A percentile compares a stretch with the other conserved stretches of the same genome.
These are phyloP conservation scores for Etheostoma nigrum DNA, from an alignment of 2,797 vertebrate species.

Conservation along the genomic window DNA sequence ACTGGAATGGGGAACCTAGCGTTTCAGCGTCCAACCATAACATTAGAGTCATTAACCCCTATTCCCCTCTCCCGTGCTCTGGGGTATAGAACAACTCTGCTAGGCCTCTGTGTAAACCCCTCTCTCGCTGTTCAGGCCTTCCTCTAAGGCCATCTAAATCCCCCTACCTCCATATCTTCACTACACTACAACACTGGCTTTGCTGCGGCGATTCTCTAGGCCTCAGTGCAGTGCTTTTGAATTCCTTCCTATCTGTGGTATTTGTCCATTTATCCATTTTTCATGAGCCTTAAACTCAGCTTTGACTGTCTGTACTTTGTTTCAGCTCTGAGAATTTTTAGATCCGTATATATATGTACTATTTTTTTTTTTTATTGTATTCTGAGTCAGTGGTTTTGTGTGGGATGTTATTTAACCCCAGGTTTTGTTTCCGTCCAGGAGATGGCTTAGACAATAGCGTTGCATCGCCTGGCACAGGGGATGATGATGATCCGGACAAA, in stretches of 20 bases:
- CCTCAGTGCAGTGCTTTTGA: constrained; percentile 50
- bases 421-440: constrained; percentile 87
- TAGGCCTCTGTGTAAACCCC: constrained; percentile 73
- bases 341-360: not conserved
- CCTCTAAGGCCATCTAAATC: constrained; percentile 75
- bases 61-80: constrained; percentile 69
- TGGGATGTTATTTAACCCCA: constrained; percentile 78
- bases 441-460: constrained; percentile 99
- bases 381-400: constrained; percentile 45
- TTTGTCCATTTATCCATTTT: constrained; percentile 77
- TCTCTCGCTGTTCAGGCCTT: constrained; percentile 62
- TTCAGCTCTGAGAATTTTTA: constrained; percentile 48
- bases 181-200: constrained; percentile 59
- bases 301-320: constrained; percentile 37
- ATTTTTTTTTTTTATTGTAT: constrained; percentile 32
- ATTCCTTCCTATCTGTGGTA: constrained; percentile 67
- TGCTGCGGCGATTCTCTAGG: constrained; percentile 45
- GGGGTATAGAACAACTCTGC: constrained; percentile 68
- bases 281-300: constrained; percentile 65
- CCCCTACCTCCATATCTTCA: constrained; percentile 59
- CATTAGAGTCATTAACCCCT: constrained; percentile 74
- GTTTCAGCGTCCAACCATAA: constrained; percentile 81
- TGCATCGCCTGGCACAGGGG: constrained; percentile 98
- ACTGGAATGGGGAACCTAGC: constrained; percentile 59
- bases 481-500: constrained; percentile 98